Percentiles rank a stretch among this genome's conserved stretches.
phyloP scores from a whole-genome alignment of 2,888 invertebrate species.

The Phyto melanocephala region DNA sequence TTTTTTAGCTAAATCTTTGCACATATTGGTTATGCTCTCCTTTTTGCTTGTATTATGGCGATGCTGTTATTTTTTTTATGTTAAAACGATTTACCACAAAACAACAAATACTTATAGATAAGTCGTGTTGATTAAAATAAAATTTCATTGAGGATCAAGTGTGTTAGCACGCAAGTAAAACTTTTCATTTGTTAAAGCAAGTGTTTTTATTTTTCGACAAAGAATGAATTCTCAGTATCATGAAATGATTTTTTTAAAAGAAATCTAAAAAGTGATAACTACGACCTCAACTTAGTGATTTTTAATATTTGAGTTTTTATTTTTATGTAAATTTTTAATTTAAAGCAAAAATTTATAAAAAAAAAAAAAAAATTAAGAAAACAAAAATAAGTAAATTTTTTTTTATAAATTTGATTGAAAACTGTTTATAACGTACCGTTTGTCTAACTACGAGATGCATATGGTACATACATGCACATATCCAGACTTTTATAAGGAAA shows the following conservation, averaged over 20 bases:
- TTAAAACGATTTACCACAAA: background rate
- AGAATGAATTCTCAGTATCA: slow-evolving; percentile 9
- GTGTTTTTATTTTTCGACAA: slow-evolving; percentile 19
- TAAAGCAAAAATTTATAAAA: no score
- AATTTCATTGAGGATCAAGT: slow-evolving; percentile 52
- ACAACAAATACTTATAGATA: slow-evolving; percentile 26
- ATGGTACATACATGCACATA: no score
- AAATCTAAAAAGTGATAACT: no score
- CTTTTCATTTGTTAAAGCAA: slow-evolving; percentile 7
- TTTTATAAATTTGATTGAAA: no score
- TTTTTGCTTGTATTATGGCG: background rate
- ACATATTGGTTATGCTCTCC: background rate
- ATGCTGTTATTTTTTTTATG: slow-evolving; percentile 10
- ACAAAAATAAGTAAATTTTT: no score
- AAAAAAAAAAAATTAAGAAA: no score
- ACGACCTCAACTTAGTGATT: no score
- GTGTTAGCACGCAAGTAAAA: slow-evolving; percentile 30
- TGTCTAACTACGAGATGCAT: no score
- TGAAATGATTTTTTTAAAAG: background rate
- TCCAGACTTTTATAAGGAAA: no score
- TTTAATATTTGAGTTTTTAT: no score
- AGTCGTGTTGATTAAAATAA: slow-evolving; percentile 48
- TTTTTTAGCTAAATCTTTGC: slow-evolving; percentile 3
- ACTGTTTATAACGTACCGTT: no score
- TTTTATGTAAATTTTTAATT: no score